Conservation (phyloP, 2,888 invertebrate genomes). For the Dynastes grantii region DNA sequence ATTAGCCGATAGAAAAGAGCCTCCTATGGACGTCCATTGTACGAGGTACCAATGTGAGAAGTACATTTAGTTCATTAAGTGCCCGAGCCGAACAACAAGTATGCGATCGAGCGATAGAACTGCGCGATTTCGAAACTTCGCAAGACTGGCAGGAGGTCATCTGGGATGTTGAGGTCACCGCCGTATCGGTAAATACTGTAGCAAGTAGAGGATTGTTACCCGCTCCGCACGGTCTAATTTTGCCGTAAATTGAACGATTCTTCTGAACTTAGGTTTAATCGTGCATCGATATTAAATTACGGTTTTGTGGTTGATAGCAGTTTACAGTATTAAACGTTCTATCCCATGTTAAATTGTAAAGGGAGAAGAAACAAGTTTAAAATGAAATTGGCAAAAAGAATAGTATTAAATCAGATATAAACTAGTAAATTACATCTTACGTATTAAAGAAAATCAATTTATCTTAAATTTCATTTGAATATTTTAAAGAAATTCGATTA, state of each 20-base stretch:
- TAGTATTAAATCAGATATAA: no score
- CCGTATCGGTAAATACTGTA: conserved; percentile 42
- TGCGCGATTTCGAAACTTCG: conserved; percentile 43
- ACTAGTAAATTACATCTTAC: no score
- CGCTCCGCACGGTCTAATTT: conserved; percentile 29
- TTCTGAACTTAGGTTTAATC: conserved; percentile 17
- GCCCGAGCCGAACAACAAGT: conserved; percentile 34
- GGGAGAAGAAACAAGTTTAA: no score
- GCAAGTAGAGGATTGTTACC: conserved; percentile 18
- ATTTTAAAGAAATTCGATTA: no score
- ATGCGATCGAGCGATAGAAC: conserved; percentile 38
- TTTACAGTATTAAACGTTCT: not conserved
- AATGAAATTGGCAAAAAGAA: no score
- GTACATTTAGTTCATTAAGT: conserved; percentile 45
- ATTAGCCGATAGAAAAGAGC: conserved; percentile 42
- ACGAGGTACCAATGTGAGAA: conserved; percentile 42
- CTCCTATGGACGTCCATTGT: conserved; percentile 39
- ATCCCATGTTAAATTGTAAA: not conserved
- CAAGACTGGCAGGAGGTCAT: conserved; percentile 44
- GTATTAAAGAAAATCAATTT: no score
- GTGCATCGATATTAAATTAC: not conserved
- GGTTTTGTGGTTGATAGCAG: not conserved
- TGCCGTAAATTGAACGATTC: conserved; percentile 13
- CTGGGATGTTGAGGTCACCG: conserved; percentile 43
- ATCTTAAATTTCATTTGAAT: no score